These are phyloP conservation scores for Hyposoter didymator DNA, from an alignment of 2,888 invertebrate genomes.

Conservation along the genomic window DNA sequence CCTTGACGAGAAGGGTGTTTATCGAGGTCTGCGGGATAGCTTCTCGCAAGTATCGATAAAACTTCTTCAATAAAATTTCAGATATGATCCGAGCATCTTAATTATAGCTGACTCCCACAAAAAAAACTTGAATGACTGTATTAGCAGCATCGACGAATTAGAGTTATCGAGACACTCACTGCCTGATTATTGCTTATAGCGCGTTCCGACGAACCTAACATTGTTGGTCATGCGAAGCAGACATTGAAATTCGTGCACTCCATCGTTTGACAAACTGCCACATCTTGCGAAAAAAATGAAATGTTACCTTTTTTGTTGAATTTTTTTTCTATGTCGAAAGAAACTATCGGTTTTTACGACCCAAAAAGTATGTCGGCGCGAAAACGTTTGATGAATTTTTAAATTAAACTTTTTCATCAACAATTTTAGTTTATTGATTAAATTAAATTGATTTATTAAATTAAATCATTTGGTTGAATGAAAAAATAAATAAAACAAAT, in stretches of 20 bases:
- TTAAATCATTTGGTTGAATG: too few relatives aligned
- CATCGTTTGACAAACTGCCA: background rate
- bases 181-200: background rate
- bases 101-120: background rate
- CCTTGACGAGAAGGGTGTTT: background rate
- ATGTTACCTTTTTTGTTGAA: too few relatives aligned
- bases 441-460: too few relatives aligned
- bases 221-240: background rate
- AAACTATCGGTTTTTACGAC: too few relatives aligned
- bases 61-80: background rate
- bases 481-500: too few relatives aligned
- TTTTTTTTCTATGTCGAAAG: too few relatives aligned
- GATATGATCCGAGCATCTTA: background rate
- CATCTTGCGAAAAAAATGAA: background rate
- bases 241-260: background rate
- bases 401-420: too few relatives aligned
- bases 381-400: too few relatives aligned
- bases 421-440: too few relatives aligned
- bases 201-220: background rate
- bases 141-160: background rate
- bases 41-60: background rate
- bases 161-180: background rate
- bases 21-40: background rate
- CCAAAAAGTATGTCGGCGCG: too few relatives aligned
- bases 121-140: background rate